Evolutionary conservation across 2,888 invertebrate species (phyloP).

Genomic region (Drosophila borealis): DNA sequence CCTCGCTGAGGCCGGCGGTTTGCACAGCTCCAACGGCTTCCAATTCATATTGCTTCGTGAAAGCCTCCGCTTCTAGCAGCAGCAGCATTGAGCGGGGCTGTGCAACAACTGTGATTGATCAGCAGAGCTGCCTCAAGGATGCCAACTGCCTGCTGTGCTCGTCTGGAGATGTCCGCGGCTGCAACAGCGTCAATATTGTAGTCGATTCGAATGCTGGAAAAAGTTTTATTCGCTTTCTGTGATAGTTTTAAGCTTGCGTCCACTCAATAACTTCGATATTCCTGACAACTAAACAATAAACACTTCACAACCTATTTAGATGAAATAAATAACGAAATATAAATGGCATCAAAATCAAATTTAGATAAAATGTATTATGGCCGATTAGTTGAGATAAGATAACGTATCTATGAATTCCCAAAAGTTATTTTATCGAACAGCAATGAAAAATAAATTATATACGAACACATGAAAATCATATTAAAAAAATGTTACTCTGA

Average conservation of each 20-base stretch:
- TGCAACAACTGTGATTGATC: slow-evolving; percentile 59
- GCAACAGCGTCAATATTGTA: slow-evolving; percentile 73
- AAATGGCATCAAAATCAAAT: background rate
- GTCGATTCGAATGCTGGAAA: slow-evolving; percentile 47
- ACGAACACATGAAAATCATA: too few species aligned
- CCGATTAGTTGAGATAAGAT: background rate
- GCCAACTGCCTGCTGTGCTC: slow-evolving; percentile 76
- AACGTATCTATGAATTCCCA: background rate
- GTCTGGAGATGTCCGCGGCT: slow-evolving; percentile 74
- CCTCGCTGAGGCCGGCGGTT: slow-evolving; percentile 54
- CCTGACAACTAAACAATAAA: slow-evolving; percentile 12
- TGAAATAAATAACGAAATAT: background rate
- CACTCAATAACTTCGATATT: background rate
- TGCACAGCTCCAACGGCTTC: slow-evolving; percentile 76
- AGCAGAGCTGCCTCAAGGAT: slow-evolving; percentile 66
- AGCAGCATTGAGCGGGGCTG: slow-evolving; percentile 74
- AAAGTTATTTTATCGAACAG: background rate
- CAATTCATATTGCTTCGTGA: slow-evolving; percentile 81
- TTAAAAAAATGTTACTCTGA: too few species aligned
- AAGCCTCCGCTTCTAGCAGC: slow-evolving; percentile 48
- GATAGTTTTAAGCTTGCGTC: slow-evolving; percentile 16
- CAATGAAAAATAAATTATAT: background rate
- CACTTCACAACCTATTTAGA: background rate
- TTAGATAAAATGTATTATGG: background rate
- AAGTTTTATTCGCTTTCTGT: slow-evolving; percentile 61